phyloP scores from a whole-genome alignment of 2,113 vertebrate genomes.

The Capreolus pygargus region DNA sequence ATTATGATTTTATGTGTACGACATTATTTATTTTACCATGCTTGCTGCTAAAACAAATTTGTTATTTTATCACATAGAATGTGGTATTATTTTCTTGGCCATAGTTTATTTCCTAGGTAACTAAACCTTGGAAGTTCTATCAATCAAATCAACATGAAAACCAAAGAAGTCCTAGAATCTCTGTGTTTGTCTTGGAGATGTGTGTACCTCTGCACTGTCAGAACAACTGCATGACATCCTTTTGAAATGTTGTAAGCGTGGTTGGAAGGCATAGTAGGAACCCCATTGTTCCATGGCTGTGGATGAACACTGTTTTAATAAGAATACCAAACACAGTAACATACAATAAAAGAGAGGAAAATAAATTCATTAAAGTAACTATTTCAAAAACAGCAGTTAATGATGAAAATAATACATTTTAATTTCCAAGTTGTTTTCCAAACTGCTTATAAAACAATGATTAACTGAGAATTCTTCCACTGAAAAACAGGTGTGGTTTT shows the following conservation, averaged over 20 bases:
- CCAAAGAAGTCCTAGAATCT: background rate
- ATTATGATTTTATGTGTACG: background rate
- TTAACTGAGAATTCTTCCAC: background rate
- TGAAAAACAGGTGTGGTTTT: background rate
- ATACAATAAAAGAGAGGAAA: background rate
- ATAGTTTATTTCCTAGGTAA: background rate
- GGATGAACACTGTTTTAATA: background rate
- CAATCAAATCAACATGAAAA: background rate
- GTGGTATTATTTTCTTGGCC: background rate
- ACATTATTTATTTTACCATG: background rate
- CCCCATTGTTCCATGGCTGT: background rate
- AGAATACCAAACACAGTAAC: background rate
- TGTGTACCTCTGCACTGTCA: background rate
- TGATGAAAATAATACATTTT: slow-evolving; percentile 43
- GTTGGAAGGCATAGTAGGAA: background rate
- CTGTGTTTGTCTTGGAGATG: background rate
- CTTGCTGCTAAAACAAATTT: background rate
- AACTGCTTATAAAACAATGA: background rate
- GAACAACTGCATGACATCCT: background rate
- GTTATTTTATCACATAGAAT: background rate
- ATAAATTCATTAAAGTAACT: background rate
- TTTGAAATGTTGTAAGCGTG: background rate
- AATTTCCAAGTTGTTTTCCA: background rate
- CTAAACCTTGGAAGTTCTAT: background rate
- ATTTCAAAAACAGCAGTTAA: slow-evolving; percentile 22